Evolutionary conservation across 2,888 invertebrate species (phyloP), one percentile per base, ranked within the genome.

Genomic region (Odiellus spinosus): DNA sequence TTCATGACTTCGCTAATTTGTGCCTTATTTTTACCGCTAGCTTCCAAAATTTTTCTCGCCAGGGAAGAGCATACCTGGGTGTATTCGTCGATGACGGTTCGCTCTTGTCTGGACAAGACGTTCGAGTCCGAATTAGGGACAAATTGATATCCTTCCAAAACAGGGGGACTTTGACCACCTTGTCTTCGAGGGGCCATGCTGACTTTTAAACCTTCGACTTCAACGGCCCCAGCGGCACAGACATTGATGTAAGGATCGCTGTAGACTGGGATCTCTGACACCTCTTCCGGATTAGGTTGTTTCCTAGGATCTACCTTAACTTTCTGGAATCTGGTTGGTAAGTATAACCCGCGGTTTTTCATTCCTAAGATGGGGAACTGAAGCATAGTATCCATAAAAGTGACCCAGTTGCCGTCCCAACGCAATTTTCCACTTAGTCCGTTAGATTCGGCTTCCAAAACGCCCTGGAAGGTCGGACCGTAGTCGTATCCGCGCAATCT

Each of bases 341-440:
- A 67, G 64, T 82, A 82, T n/a, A 95, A 72, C 61, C 84, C 81
- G 40, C 82, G 75, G 21, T 79, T 75, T 57, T 78, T 75, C 56
- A 76, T 76, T 45, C 82, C 79, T 53, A 91, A 70, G 60, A 93
- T 82, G 44, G 78, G 77, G 64, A 88, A 87, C 69, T 96, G 96
- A 41, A 96, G 74, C 82, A 96, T 86, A 1, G 91, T 88, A 64
- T 96, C 96, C 68, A 95, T 78, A 69, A 81, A 96, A 40, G 90
- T 80, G 48, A 95, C 78, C 93, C 95, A 96, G 68, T 93, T 85
- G 55, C 78, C 78, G 47, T 76, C 75, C 93, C 93, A 96, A 52
- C 75, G 71, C 54, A 96, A 71, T 59, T 76, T 71, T 38, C 59
- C 72, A 34, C 51, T 51, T 18, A 80, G 76, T 66, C 59, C 72